Conservation (phyloP, 35 echinoderm and acorn worm species). For the Hemicentrotus pulcherrimus region DNA sequence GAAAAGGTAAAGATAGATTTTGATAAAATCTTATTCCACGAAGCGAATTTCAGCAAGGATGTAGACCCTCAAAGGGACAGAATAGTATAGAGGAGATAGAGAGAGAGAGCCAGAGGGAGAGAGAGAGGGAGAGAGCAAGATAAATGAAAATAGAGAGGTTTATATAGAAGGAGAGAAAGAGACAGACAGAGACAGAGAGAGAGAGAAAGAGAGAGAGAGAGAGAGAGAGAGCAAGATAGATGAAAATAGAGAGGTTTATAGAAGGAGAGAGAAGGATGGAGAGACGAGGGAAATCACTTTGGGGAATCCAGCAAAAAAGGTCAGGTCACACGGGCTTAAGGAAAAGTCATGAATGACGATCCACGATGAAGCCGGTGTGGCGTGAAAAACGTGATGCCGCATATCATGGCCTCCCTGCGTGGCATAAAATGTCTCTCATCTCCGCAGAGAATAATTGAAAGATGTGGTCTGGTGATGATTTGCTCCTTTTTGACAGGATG, state of each 20-base stretch:
- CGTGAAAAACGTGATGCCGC: not conserved
- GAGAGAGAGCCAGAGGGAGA: not conserved
- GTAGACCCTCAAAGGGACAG: too few relatives aligned
- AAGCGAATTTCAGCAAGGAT: too few relatives aligned
- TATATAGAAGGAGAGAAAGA: not conserved
- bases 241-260: not conserved
- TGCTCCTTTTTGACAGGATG: not conserved
- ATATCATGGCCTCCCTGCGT: not conserved
- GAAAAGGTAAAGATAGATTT: not conserved
- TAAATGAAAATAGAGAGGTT: not conserved
- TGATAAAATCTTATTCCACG: not conserved
- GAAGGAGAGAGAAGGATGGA: not conserved
- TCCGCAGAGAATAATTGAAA: not conserved
- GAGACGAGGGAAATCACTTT: not conserved
- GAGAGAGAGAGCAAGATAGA: not conserved
- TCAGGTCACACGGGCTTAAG: not conserved
- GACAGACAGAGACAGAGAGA: not conserved
- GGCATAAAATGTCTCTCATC: conserved; percentile 3
- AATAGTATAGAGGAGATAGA: not conserved
- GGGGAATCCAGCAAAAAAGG: not conserved
- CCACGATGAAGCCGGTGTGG: not conserved
- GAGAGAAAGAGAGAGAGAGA: not conserved
- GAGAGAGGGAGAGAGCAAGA: not conserved
- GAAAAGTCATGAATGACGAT: conserved; percentile 17
- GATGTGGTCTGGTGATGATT: not conserved